Conservation (phyloP, 2,113 vertebrate species). For the Boleophthalmus pectinirostris region DNA sequence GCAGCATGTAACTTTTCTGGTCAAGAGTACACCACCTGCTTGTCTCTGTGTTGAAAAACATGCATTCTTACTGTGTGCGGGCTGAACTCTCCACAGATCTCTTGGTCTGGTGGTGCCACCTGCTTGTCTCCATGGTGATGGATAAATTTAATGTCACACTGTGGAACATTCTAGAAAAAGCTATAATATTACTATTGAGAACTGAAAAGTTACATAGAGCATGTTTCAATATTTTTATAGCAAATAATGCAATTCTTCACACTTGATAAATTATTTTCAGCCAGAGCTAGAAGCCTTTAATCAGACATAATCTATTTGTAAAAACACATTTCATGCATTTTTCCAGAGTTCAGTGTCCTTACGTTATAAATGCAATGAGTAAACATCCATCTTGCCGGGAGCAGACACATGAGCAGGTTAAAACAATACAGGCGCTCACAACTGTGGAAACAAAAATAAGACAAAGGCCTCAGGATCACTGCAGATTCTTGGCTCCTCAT, state of each 20-base stretch:
- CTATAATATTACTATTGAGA: no score
- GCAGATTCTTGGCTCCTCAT: conserved; percentile 29
- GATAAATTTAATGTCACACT: no score
- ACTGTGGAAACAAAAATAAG: conserved; percentile 21
- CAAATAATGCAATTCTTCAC: conserved; percentile 2
- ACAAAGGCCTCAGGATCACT: background rate
- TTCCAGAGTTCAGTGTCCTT: conserved; percentile 18
- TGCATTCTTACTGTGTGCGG: no score
- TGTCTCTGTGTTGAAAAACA: no score
- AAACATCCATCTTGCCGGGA: conserved; percentile 1
- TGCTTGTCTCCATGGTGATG: no score
- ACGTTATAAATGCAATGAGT: conserved; percentile 22
- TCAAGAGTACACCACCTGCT: no score
- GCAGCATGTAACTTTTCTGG: background rate
- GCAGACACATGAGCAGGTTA: conserved; percentile 4
- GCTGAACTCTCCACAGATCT: no score
- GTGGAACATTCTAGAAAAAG: no score
- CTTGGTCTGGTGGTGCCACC: no score
- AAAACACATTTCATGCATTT: background rate
- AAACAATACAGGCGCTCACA: background rate
- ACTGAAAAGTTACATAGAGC: no score
- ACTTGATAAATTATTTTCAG: conserved; percentile 27
- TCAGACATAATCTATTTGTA: conserved; percentile 27
- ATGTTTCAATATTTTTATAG: conserved; percentile 25
- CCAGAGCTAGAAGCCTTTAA: conserved; percentile 18